Conservation (phyloP, 2,797 vertebrate species). For the Cyclopterus lumpus region DNA sequence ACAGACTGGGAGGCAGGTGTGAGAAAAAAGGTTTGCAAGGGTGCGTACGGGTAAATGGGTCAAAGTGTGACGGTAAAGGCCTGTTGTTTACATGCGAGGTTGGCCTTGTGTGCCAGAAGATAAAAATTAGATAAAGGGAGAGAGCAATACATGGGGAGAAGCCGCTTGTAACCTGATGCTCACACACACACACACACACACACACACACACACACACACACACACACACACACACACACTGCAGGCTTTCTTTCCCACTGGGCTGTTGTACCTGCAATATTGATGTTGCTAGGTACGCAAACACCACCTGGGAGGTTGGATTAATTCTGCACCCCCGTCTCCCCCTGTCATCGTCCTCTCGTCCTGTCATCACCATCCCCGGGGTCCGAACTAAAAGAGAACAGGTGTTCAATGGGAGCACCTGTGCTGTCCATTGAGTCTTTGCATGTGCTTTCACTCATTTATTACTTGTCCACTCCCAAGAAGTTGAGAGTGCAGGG, state of each 20-base stretch:
- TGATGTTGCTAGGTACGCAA: constrained; percentile 40
- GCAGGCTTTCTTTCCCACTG: constrained; percentile 15
- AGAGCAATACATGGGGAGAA: constrained; percentile 22
- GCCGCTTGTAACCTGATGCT: constrained; percentile 43
- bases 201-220: constrained; percentile 17
- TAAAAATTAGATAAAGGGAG: constrained; percentile 42
- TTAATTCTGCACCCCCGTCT: constrained; percentile 17
- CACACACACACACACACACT: constrained; percentile 2
- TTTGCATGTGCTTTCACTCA: constrained; percentile 11
- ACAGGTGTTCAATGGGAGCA: constrained; percentile 71
- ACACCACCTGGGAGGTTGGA: constrained; percentile 65
- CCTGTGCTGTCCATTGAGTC: constrained; percentile 47
- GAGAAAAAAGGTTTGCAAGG: background rate
- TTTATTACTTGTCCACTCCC: background rate
- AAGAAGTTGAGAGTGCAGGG: background rate
- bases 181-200: background rate
- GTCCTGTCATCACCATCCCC: constrained; percentile 48
- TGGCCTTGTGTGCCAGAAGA: constrained; percentile 56
- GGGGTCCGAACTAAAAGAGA: constrained; percentile 62
- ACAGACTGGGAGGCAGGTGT: constrained; percentile 9
- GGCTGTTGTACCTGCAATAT: constrained; percentile 56
- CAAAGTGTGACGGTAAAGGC: constrained; percentile 31
- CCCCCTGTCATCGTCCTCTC: constrained; percentile 29
- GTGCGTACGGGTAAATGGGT: constrained; percentile 38
- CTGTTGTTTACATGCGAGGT: constrained; percentile 25